Conservation (phyloP, 2,797 vertebrate species). For the Oophaga sylvatica region DNA sequence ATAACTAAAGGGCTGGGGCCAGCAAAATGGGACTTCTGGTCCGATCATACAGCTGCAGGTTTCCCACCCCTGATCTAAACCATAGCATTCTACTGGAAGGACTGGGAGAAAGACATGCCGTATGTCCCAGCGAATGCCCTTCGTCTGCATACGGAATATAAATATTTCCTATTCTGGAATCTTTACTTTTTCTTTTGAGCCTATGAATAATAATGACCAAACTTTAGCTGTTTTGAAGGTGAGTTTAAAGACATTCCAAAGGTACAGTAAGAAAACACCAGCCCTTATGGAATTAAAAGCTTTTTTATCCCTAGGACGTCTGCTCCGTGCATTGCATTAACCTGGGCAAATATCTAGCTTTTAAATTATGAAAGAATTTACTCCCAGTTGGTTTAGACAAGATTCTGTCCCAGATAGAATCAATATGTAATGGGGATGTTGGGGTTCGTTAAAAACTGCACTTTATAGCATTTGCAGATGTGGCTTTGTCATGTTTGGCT, state of each 20-base stretch:
- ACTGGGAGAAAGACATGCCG: not conserved
- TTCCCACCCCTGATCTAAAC: not conserved
- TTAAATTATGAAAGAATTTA: conserved; percentile 37
- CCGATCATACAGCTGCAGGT: too few relatives aligned
- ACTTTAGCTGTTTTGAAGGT: conserved; percentile 31
- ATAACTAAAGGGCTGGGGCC: too few relatives aligned
- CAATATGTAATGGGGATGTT: conserved; percentile 33
- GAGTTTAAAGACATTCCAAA: conserved; percentile 34
- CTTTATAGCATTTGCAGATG: conserved; percentile 44
- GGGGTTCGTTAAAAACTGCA: conserved; percentile 26
- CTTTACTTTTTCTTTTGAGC: not conserved
- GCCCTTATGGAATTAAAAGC: not conserved
- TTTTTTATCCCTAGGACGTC: conserved; percentile 29
- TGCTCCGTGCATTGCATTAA: conserved; percentile 37
- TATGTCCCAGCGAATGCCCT: not conserved
- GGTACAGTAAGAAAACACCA: conserved; percentile 12
- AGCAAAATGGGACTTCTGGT: too few relatives aligned
- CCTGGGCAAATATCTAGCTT: conserved; percentile 28
- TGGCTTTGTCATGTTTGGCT: conserved; percentile 44
- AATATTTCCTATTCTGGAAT: not conserved
- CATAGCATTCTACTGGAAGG: not conserved
- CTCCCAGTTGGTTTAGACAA: conserved; percentile 35
- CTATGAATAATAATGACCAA: conserved; percentile 22
- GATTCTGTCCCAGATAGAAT: conserved; percentile 48
- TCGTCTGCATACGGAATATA: not conserved